phyloP scores from a whole-genome alignment of 2,113 vertebrate genomes.

The Motacilla alba region DNA sequence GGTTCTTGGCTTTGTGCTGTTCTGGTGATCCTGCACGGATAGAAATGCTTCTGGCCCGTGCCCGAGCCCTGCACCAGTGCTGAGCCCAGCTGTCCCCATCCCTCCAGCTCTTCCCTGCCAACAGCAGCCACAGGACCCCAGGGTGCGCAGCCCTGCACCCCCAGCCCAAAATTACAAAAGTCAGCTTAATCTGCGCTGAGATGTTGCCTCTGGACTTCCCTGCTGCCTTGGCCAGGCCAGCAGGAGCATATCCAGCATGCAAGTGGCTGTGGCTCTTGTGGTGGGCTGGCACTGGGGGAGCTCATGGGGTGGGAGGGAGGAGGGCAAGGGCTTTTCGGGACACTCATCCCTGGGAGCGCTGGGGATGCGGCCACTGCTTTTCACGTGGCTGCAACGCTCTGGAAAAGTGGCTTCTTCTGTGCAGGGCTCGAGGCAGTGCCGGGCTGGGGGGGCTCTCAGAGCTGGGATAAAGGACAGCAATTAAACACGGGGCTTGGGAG shows the following conservation, averaged over 20 bases:
- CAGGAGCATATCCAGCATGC: rapidly evolving
- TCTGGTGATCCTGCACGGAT: neutral
- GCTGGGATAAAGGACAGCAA: neutral
- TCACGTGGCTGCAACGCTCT: neutral
- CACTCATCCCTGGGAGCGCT: neutral
- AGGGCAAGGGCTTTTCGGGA: neutral
- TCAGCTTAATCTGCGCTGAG: neutral
- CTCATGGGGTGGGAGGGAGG: neutral
- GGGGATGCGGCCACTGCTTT: neutral
- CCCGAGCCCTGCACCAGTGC: rapidly evolving
- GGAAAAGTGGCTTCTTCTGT: neutral
- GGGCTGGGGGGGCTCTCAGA: neutral
- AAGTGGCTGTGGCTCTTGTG: rapidly evolving
- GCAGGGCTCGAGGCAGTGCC: rapidly evolving
- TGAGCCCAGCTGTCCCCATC: neutral
- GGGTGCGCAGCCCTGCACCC: neutral
- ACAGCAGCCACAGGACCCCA: rapidly evolving
- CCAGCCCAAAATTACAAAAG: neutral
- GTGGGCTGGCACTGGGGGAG: neutral
- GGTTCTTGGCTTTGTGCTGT: neutral
- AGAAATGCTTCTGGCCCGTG: neutral
- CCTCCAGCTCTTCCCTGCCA: neutral
- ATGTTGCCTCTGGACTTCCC: neutral
- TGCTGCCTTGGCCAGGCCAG: neutral
- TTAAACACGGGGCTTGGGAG: neutral